Conservation (phyloP, 2,888 invertebrate genomes). For the Epiblema foenella region DNA sequence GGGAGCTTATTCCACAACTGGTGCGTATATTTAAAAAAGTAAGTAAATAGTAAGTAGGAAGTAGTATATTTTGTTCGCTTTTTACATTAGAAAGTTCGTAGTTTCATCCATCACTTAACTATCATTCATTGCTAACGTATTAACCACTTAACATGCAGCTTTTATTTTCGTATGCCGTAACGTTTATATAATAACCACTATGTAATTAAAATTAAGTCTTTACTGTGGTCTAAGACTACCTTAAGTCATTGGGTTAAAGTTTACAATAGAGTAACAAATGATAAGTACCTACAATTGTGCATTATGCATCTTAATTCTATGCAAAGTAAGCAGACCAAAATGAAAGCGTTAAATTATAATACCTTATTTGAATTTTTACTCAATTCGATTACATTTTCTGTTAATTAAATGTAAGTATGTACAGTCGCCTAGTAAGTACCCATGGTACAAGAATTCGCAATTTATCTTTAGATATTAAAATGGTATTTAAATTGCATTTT, state of each 20-base stretch:
- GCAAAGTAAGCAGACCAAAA: slow-evolving; percentile 4
- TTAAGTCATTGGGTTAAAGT: background rate
- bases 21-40: too few species aligned
- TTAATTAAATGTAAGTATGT: too few species aligned
- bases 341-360: slow-evolving; percentile 27
- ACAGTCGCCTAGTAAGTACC: too few species aligned
- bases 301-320: slow-evolving; percentile 14
- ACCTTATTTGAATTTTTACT: too few species aligned
- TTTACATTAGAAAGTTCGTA: slow-evolving; percentile 45
- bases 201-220: slow-evolving; percentile 10
- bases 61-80: too few species aligned
- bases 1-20: too few species aligned
- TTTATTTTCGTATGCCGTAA: slow-evolving; percentile 11
- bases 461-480: too few species aligned
- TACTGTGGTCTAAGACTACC: background rate
- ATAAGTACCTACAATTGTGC: background rate
- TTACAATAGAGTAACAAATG: background rate
- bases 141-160: slow-evolving; percentile 4
- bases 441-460: too few species aligned
- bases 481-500: too few species aligned
- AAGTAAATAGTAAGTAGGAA: too few species aligned
- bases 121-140: slow-evolving; percentile 15
- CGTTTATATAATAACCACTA: slow-evolving; percentile 20
- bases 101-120: slow-evolving; percentile 31
- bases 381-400: background rate